phyloP scores from a whole-genome alignment of 2,888 invertebrate species.

The Liopterus haemorrhoidalis region DNA sequence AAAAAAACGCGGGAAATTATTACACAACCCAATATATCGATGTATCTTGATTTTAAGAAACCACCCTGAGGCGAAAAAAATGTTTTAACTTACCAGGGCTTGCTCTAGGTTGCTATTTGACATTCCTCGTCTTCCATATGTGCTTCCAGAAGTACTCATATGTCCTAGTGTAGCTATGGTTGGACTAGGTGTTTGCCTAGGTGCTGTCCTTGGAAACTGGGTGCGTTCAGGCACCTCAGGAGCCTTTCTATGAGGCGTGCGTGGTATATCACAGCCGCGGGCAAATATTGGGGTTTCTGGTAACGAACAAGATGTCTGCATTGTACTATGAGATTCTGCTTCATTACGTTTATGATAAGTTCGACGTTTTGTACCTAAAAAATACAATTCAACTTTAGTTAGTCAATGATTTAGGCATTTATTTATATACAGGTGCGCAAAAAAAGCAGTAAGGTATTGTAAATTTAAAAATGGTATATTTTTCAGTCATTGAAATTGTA shows the following conservation, averaged over 20 bases:
- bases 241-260: conserved; percentile 69
- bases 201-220: conserved; percentile 53
- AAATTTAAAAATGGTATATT: no score
- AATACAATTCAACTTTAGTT: conserved; percentile 44
- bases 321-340: conserved; percentile 50
- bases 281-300: conserved; percentile 88
- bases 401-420: conserved; percentile 43
- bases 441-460: no score
- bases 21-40: no score
- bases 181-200: conserved; percentile 57
- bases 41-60: no score
- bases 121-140: conserved; percentile 12
- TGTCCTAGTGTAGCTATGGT: conserved; percentile 57
- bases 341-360: conserved; percentile 50
- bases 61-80: no score
- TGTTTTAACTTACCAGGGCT: no score
- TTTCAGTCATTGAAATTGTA: no score
- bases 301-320: conserved; percentile 79
- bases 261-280: conserved; percentile 72
- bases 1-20: no score
- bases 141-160: not conserved
- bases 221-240: conserved; percentile 51
- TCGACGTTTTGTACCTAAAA: conserved; percentile 37
- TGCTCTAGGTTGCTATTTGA: conserved; percentile 23
- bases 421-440: no score